Evolutionary conservation across 2,888 invertebrate species (phyloP), one percentile per base, ranked within the genome.

Genomic region (Microchrysa polita): DNA sequence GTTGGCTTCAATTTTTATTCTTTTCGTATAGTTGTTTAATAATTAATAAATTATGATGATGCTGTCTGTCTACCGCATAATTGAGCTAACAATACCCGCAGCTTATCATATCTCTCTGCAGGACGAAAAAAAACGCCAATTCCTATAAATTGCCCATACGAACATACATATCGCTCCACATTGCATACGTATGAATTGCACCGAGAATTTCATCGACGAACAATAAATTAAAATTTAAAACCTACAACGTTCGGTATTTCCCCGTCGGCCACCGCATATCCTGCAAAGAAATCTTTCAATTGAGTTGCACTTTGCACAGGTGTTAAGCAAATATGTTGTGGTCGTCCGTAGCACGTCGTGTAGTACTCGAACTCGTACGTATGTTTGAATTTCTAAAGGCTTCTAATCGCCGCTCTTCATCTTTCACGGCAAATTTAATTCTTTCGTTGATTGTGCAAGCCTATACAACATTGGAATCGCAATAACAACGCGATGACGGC

Each of bases 301-400:
- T 69, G 69, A 69, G 69, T 69, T 69, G 69, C 74, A 72, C 74
- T 55, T 69, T 69, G 69, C 74, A 72, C 74, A 74, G 74, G 72
- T 74, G 74, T 74, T 74, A 74, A 74, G 67, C 72, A 74, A 74
- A 74, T 67, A 72, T 60, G 72, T n/a, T n/a, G n/a, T 48, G 48
- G 14, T 48, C 48, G 48, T 5, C 4, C 16, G 48, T 65, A 59
- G 48, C 7, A 34, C 7, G 27, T n/a, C n/a, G n/a, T n/a, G n/a
- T n/a, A n/a, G n/a, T 34, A 34, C 7, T 5, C 27, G 27, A 34
- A n/a, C n/a, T n/a, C n/a, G n/a, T n/a, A n/a, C n/a, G 27, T 34
- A 7, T 34, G 27, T 34, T 34, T 34, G 27, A 7, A 7, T 34
- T 34, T n/a, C n/a, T 34, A 34, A 34, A 14, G 53, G 72, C 16